These are phyloP conservation scores for Drosophila barbarae DNA, from an alignment of 2,888 invertebrate genomes.

Conservation along the genomic window DNA sequence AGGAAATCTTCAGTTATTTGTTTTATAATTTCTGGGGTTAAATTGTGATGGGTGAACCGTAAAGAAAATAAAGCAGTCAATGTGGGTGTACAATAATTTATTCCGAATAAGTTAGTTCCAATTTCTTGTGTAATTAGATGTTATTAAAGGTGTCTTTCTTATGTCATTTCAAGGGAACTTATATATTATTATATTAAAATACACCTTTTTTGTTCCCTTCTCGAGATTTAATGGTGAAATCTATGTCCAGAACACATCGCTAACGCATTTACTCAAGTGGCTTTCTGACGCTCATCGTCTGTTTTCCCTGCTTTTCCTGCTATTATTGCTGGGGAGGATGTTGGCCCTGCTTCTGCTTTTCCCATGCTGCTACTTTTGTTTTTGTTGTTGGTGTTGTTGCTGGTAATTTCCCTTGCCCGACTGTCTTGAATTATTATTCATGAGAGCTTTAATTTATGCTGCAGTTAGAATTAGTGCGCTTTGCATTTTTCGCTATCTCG, in stretches of 20 bases:
- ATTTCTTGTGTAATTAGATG: not conserved
- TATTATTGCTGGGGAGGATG: constrained; percentile 20
- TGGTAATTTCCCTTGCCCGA: constrained; percentile 39
- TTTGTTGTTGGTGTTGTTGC: constrained; percentile 18
- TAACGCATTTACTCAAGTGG: constrained; percentile 63
- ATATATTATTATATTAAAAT: not conserved
- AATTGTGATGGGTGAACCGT: not conserved
- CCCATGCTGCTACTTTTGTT: constrained; percentile 10
- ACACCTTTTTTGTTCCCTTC: not conserved
- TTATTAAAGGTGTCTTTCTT: not conserved
- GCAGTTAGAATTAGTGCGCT: constrained; percentile 71
- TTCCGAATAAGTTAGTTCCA: too few relatives aligned
- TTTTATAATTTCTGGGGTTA: not conserved
- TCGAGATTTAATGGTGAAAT: constrained; percentile 12
- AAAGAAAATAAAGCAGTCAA: not conserved
- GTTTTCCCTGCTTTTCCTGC: constrained; percentile 35
- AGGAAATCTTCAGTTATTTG: not conserved
- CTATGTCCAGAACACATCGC: constrained; percentile 27
- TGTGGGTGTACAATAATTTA: not conserved
- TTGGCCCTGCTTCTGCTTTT: constrained; percentile 1
- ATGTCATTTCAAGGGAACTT: not conserved
- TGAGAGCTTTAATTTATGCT: constrained; percentile 72
- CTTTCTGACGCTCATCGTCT: constrained; percentile 44
- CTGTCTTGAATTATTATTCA: constrained; percentile 73
- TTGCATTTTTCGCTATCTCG: constrained; percentile 62